phyloP scores from a whole-genome alignment of 2,888 invertebrate genomes.

The Brachyopa scutellaris region DNA sequence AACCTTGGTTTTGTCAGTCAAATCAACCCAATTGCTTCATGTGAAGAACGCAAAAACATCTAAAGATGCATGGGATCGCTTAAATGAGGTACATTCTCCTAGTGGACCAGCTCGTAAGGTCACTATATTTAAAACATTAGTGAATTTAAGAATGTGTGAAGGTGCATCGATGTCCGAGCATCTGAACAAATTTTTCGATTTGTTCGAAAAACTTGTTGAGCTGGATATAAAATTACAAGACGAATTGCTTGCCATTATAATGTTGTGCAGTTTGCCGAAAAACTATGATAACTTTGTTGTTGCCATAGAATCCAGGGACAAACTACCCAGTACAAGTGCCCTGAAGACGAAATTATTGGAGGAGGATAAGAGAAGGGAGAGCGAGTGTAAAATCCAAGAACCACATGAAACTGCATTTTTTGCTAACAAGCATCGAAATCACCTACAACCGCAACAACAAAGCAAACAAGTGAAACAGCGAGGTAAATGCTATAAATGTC shows the following conservation, averaged over 20 bases:
- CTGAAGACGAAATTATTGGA: slow-evolving; percentile 51
- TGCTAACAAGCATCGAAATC: slow-evolving; percentile 21
- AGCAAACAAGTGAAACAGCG: too few relatives aligned
- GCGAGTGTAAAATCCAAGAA: background rate
- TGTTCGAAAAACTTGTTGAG: background rate
- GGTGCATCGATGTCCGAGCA: slow-evolving; percentile 16
- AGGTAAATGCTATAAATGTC: slow-evolving; percentile 33
- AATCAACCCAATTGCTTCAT: slow-evolving; percentile 18
- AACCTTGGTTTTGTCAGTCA: slow-evolving; percentile 24
- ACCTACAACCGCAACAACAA: too few relatives aligned
- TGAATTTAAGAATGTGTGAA: slow-evolving; percentile 36
- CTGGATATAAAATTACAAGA: slow-evolving; percentile 18
- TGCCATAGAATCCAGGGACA: slow-evolving; percentile 36
- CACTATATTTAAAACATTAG: slow-evolving; percentile 30
- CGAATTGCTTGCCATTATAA: too few relatives aligned
- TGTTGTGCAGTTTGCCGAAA: slow-evolving; percentile 19
- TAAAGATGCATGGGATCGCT: slow-evolving; percentile 21
- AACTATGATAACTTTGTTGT: slow-evolving; percentile 17
- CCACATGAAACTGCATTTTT: slow-evolving; percentile 28
- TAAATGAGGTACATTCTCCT: slow-evolving; percentile 20
- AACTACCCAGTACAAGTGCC: background rate
- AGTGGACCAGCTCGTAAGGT: slow-evolving; percentile 32
- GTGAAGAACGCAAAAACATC: slow-evolving; percentile 32
- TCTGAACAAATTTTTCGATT: slow-evolving; percentile 38
- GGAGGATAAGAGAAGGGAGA: slow-evolving; percentile 43